Evolutionary conservation across 2,888 invertebrate species (phyloP), one percentile per base, ranked within the genome.

Genomic region (Stegophylla sp.): DNA sequence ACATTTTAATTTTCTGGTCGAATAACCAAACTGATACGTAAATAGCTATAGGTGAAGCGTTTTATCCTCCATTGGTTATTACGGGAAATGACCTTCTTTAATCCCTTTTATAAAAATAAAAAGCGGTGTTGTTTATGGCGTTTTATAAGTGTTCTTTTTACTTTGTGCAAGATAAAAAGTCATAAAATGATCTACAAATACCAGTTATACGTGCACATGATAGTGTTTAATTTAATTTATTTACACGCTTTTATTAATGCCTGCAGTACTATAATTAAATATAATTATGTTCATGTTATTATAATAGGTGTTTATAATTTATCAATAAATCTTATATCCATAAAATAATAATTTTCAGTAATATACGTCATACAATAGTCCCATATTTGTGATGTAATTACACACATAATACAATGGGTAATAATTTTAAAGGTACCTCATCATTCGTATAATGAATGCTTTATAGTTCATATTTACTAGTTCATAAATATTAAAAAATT

Each of bases 81-180:
- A 79, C 51, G 48, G 34, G 48, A 48, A 79, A 79, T 61, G 23
- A 63, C 45, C 61, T 56, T 51, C 48, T 63, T 48, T 69, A 71
- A 79, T 79, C 71, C 79, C 79, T 79, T 79, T 77, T 63, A 51
- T 61, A 79, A 71, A 71, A 59, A 77, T 71, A 67, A 76, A 67
- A 53, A 61, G 23, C 59, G 5, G 3, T 2, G 51, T 10, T 3
- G 34, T 23, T 63, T 45, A 69, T 61, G 45, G 43, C 59, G 67
- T 59, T 67, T 53, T n/a, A 15, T 77, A 17, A 69, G 77, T 45
- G 45, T 45, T 43, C 34, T 76, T 51, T 66, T 23, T 63, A 53
- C 64, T 76, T 53, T 66, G 51, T 66, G 64, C 64, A 41, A 75
- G 75, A 64, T 75, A 75, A 43, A 51, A 53, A 53, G 7, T 51